Conservation (phyloP, 2,113 vertebrate genomes). For the Romanogobio albipinnatus region DNA sequence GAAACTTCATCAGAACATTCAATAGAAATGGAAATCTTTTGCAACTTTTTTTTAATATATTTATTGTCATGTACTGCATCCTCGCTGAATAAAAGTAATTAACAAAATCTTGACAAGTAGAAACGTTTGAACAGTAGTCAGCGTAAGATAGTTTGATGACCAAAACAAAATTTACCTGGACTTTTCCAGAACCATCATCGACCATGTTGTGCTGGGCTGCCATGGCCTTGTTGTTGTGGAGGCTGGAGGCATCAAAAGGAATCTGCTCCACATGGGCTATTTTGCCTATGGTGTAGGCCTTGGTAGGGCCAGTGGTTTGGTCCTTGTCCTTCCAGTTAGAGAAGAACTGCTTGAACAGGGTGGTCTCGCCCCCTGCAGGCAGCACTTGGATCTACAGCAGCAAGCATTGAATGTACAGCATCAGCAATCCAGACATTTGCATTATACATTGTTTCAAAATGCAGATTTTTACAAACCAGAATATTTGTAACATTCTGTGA, state of each 20-base stretch:
- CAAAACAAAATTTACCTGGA: conserved; percentile 66
- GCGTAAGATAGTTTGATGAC: background rate
- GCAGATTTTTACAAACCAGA: background rate
- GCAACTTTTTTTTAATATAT: no score
- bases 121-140: background rate
- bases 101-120: background rate
- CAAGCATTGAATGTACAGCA: background rate
- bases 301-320: conserved; percentile 66
- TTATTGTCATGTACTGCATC: background rate
- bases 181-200: conserved; percentile 76
- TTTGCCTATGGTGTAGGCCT: conserved; percentile 64
- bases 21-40: background rate
- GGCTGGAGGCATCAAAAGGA: conserved; percentile 74
- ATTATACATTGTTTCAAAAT: background rate
- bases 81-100: background rate
- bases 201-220: conserved; percentile 79
- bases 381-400: conserved; percentile 70
- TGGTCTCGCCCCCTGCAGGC: conserved; percentile 71
- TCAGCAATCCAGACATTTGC: background rate
- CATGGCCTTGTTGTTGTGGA: conserved; percentile 71
- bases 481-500: background rate
- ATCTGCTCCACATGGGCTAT: conserved; percentile 71
- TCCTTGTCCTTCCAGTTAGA: conserved; percentile 74
- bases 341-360: conserved; percentile 80
- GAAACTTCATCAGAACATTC: background rate